Percentiles rank a stretch among this genome's conserved stretches.
Conservation (phyloP, 2,888 invertebrate genomes). For the Nephrotoma guestfalica region DNA sequence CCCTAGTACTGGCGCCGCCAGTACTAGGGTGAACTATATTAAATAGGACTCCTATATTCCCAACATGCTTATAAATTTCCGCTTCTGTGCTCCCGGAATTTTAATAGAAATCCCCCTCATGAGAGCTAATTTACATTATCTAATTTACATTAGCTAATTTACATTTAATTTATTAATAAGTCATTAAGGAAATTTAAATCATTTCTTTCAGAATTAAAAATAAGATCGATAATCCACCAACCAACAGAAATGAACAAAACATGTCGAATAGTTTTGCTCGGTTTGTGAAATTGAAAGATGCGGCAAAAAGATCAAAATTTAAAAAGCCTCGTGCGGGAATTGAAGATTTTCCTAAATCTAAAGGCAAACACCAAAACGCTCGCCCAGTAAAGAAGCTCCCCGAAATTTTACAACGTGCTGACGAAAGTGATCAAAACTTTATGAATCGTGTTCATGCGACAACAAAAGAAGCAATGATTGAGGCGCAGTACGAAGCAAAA, state of each 20-base stretch:
- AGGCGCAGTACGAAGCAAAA: conserved; percentile 45
- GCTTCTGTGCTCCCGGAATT: too few species aligned
- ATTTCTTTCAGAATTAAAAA: conserved; percentile 41
- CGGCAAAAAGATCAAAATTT: conserved; percentile 26
- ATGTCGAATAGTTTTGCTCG: conserved; percentile 53
- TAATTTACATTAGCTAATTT: too few species aligned
- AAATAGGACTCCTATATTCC: too few species aligned
- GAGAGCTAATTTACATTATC: too few species aligned
- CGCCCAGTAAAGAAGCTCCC: conserved; percentile 28
- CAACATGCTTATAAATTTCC: too few species aligned
- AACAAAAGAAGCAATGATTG: conserved; percentile 43
- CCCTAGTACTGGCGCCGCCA: too few species aligned
- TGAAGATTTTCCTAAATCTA: conserved; percentile 24
- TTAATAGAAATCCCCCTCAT: too few species aligned
- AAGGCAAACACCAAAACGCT: conserved; percentile 15
- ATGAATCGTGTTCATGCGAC: conserved; percentile 48
- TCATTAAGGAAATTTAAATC: neutral
- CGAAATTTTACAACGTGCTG: conserved; percentile 40
- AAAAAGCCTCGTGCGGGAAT: conserved; percentile 16
- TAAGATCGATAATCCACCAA: conserved; percentile 62
- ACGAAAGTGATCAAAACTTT: conserved; percentile 48
- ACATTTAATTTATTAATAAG: neutral
- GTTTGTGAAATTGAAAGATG: conserved; percentile 44
- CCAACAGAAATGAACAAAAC: conserved; percentile 53
- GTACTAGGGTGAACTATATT: too few species aligned